Base-by-base conservation (phyloP, 2,113 vertebrate genomes). In the Pedionomus torquatus region DNA sequence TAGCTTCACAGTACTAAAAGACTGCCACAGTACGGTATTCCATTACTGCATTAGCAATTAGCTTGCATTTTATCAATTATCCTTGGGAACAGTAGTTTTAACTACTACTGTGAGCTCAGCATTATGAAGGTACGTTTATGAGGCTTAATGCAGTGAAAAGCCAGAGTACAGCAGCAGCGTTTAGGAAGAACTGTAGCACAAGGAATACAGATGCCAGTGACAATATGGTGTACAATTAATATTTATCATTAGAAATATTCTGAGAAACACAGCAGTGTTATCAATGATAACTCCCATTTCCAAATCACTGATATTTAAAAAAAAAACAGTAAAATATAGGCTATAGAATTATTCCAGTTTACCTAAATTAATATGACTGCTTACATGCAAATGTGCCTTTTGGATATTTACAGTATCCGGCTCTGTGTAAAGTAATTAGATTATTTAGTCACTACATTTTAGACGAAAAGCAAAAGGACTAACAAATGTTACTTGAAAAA, bases 61-160 rank as follows among this genome's bases (percentile, higher is more conserved):
- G 52, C 83, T 95, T 93, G 83, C 77, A 89, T 95, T 96, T 92
- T 92, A 95, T 87, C 92, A 92, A 72, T 75, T 91, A 91, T 90
- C 95, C 77, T 83, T 93, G 61, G 79, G 70, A 92, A 95, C 43
- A 91, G 51, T 37, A 94, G 51, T 87, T 89, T 83, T 77, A 90
- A 93, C 65, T 58, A 44, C 21, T 51, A 52, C 85, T 85, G 66
- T 93, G 71, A 93, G 81, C 81, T 85, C 93, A 93, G 94, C 93
- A 77, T 83, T 83, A 74, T 57, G 72, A 90, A 96, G 87, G 68
- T 89, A 84, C 10, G 37, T 90, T 93, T 96, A 77, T 19, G 14
- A 89, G 82, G 58, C 76, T 97, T 79, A 96, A 93, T 92, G 88
- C 89, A 96, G 92, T 75, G 76, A 87, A 95, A 96, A 96, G 84